phyloP scores from a whole-genome alignment of 2,888 invertebrate genomes.

The Stratiomys singularior region DNA sequence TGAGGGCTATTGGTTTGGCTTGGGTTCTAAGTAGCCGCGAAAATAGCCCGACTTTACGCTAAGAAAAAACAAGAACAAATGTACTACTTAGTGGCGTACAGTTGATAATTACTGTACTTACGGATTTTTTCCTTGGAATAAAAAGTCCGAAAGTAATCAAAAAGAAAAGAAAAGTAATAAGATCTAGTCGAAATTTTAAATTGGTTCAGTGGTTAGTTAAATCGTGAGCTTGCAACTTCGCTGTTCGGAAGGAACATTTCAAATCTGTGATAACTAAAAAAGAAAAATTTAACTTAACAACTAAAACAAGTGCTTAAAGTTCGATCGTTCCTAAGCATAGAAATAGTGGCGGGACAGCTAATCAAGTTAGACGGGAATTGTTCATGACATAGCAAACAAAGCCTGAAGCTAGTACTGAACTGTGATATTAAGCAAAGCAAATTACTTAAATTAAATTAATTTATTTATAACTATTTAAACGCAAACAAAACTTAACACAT shows the following conservation, averaged over 20 bases:
- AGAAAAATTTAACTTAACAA: neutral
- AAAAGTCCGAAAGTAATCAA: slow-evolving; percentile 43
- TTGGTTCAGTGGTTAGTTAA: slow-evolving; percentile 6
- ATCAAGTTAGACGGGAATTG: neutral
- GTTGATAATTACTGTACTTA: slow-evolving; percentile 57
- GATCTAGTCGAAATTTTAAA: slow-evolving; percentile 40
- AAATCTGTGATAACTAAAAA: slow-evolving; percentile 45
- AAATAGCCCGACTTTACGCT: slow-evolving; percentile 49
- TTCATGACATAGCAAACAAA: neutral
- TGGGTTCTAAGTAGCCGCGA: slow-evolving; percentile 20
- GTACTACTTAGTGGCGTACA: slow-evolving; percentile 62
- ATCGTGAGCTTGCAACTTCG: slow-evolving; percentile 10
- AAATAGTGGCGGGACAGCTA: slow-evolving; percentile 6
- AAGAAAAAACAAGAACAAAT: slow-evolving; percentile 58
- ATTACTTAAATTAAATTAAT: slow-evolving; percentile 36
- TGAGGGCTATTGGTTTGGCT: slow-evolving; percentile 43
- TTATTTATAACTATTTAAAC: slow-evolving; percentile 33
- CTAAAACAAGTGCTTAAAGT: neutral
- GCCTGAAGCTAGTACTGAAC: slow-evolving; percentile 52
- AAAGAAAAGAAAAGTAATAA: too few species aligned
- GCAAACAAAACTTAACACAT: slow-evolving; percentile 46
- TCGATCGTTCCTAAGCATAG: slow-evolving; percentile 11
- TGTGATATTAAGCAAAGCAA: slow-evolving; percentile 54
- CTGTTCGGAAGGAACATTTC: neutral
- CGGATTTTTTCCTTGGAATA: slow-evolving; percentile 46